Conservation (phyloP, 1,140 invertebrate genomes). For the Nixonia krombeini region DNA sequence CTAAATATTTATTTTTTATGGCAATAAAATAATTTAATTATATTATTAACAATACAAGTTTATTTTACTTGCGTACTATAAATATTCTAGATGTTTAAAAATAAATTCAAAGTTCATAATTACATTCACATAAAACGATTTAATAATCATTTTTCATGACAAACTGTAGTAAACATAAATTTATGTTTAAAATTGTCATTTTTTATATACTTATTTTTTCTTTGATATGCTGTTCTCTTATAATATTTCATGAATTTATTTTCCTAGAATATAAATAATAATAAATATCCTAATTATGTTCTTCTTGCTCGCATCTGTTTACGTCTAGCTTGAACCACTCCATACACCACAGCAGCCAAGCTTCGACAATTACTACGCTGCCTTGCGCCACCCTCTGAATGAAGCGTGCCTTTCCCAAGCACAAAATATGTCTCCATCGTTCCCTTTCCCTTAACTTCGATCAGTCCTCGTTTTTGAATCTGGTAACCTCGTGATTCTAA, state of each 20-base stretch:
- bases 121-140: no score
- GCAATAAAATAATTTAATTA: no score
- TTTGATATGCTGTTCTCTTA: neutral
- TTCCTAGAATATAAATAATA: neutral
- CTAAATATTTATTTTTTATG: no score
- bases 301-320: conserved; percentile 69
- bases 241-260: neutral
- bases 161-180: no score
- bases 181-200: neutral
- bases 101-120: no score
- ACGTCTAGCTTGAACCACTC: conserved; percentile 82
- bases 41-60: no score
- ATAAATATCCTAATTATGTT: conserved; percentile 40
- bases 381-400: conserved; percentile 69
- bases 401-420: conserved; percentile 74
- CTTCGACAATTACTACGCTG: conserved; percentile 83
- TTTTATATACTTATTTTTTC: neutral
- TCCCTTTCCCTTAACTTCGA: conserved; percentile 95
- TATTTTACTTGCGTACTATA: no score
- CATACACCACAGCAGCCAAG: conserved; percentile 89
- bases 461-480: conserved; percentile 82
- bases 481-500: conserved; percentile 80
- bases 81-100: no score
- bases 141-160: no score
- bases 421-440: conserved; percentile 96